Percentiles rank a stretch among this genome's conserved stretches.
Conservation (phyloP, 2,888 invertebrate species). For the Eupithecia inturbata region DNA sequence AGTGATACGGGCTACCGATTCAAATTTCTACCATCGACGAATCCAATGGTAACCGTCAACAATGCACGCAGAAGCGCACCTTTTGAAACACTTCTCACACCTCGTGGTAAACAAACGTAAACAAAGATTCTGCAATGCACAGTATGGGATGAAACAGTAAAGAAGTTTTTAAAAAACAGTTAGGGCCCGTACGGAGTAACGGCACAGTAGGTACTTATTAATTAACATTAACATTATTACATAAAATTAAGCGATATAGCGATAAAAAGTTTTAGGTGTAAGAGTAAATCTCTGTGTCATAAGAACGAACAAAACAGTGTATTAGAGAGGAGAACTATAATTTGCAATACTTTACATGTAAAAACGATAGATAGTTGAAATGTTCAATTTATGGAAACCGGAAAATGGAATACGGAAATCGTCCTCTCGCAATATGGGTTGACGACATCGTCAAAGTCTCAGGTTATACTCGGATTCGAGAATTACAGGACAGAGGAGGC, state of each 20-base stretch:
- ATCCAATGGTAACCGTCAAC: slow-evolving; percentile 1
- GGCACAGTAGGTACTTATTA: no score
- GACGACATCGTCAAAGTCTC: not conserved
- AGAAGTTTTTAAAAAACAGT: no score
- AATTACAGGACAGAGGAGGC: not conserved
- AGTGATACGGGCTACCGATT: slow-evolving; percentile 21
- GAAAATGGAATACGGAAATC: no score
- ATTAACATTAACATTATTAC: no score
- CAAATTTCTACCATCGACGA: slow-evolving; percentile 14
- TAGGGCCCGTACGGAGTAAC: no score
- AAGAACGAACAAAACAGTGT: no score
- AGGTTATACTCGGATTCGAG: not conserved
- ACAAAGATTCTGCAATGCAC: slow-evolving; percentile 52
- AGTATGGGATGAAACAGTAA: not conserved
- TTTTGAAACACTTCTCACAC: slow-evolving; percentile 56
- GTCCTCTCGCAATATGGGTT: not conserved
- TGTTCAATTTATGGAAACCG: not conserved
- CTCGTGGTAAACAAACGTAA: slow-evolving; percentile 54
- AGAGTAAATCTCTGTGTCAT: no score
- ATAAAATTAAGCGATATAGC: no score
- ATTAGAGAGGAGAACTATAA: no score
- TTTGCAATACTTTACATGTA: no score
- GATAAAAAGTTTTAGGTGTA: no score
- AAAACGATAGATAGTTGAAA: no score
- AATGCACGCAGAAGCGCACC: slow-evolving; percentile 24